Evolutionary conservation across 2,113 vertebrate species (phyloP).

Genomic region (Ascaphus truei): DNA sequence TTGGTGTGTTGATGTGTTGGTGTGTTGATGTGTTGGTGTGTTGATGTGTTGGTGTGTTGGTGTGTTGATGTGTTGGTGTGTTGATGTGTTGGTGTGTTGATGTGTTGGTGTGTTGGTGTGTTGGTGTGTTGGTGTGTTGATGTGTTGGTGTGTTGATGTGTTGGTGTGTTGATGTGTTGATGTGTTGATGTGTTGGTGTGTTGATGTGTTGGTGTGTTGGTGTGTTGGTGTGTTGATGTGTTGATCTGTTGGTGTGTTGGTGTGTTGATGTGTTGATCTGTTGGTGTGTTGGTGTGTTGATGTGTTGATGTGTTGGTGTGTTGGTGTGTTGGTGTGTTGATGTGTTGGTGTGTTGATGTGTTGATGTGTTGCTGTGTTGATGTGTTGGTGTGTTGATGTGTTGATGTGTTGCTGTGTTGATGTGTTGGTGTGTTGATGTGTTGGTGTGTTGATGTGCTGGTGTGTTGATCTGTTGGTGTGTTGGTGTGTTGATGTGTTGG

Average conservation of each 20-base stretch:
- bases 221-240: constrained; percentile 42
- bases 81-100: constrained; percentile 37
- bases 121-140: constrained; percentile 45
- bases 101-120: constrained; percentile 45
- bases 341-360: constrained; percentile 34
- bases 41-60: constrained; percentile 27
- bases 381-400: constrained; percentile 42
- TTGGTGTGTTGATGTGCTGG: too few species aligned
- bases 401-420: too few species aligned
- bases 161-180: constrained; percentile 51
- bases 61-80: constrained; percentile 47
- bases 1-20: constrained; percentile 36
- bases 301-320: constrained; percentile 45
- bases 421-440: constrained; percentile 42
- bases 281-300: constrained; percentile 37
- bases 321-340: constrained; percentile 45
- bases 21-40: constrained; percentile 49
- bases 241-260: constrained; percentile 36
- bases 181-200: constrained; percentile 34
- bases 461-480: too few species aligned
- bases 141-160: constrained; percentile 34
- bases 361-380: constrained; percentile 47
- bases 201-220: constrained; percentile 46
- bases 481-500: constrained; percentile 45
- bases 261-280: constrained; percentile 47